Percentiles rank a stretch among this genome's conserved stretches.
These are phyloP conservation scores for Achatina immaculata DNA, from an alignment of 1,140 invertebrate genomes.

Conservation along the genomic window DNA sequence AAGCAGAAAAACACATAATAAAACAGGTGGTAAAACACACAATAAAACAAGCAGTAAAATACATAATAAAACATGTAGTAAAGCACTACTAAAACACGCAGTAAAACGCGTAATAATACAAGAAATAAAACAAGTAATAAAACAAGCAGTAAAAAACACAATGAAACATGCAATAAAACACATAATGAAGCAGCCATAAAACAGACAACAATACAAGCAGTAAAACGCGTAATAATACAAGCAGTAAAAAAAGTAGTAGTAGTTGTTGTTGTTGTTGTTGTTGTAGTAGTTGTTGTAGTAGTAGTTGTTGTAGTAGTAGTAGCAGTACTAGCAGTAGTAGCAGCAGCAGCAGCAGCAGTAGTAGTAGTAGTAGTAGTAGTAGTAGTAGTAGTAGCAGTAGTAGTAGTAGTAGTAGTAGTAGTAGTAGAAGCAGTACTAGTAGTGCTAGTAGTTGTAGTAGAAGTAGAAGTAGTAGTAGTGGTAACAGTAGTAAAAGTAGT, in stretches of 20 bases:
- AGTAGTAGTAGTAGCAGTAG: neutral
- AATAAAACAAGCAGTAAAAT: no score
- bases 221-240: neutral
- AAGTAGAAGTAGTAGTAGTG: neutral
- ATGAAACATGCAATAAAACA: no score
- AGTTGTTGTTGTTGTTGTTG: neutral
- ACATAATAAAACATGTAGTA: no score
- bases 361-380: neutral
- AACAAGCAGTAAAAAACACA: no score
- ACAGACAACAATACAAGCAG: no score
- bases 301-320: neutral
- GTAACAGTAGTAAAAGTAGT: neutral
- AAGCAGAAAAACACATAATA: no score
- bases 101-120: no score
- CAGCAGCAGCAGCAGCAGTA: conserved; percentile 3
- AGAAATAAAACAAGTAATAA: no score
- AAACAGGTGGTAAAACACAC: no score
- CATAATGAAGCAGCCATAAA: no score
- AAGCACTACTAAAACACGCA: no score
- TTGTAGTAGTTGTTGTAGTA: neutral
- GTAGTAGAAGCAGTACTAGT: neutral
- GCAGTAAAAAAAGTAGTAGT: neutral
- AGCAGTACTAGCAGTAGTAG: neutral
- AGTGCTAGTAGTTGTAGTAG: neutral
- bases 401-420: neutral